Evolutionary conservation across 1,140 invertebrate species (phyloP).

Genomic region (Macrocentrus cingulum): DNA sequence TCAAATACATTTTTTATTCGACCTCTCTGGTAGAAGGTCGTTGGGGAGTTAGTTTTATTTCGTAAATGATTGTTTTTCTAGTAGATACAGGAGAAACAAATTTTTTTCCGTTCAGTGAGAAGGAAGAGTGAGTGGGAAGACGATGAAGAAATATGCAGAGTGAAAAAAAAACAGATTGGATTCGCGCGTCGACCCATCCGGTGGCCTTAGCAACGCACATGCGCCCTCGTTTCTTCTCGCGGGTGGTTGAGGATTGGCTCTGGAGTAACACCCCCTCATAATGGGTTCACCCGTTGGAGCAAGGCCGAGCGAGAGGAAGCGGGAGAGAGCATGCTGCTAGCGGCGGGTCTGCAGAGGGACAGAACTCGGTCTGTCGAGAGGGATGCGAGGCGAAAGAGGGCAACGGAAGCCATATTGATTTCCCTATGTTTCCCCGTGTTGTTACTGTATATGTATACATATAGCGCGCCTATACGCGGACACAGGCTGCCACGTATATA

Average conservation of each 20-base stretch:
- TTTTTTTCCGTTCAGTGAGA: no score
- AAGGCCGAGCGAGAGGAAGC: slow-evolving; percentile 26
- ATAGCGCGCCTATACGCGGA: slow-evolving; percentile 40
- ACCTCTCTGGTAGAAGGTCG: no score
- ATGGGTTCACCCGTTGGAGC: slow-evolving; percentile 59
- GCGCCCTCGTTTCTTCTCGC: slow-evolving; percentile 45
- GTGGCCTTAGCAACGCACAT: slow-evolving; percentile 60
- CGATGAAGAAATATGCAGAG: background rate
- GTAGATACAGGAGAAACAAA: no score
- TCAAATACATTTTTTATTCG: no score
- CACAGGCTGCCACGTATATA: no score
- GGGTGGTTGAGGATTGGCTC: slow-evolving; percentile 58
- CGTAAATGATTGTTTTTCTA: no score
- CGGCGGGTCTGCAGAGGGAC: slow-evolving; percentile 24
- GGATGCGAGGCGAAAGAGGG: slow-evolving; percentile 48
- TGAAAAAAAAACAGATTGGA: slow-evolving; percentile 27
- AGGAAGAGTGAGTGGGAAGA: no score
- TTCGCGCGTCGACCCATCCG: slow-evolving; percentile 51
- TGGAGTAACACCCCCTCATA: slow-evolving; percentile 61
- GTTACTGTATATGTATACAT: slow-evolving; percentile 58
- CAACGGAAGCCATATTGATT: slow-evolving; percentile 61
- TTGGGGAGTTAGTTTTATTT: no score
- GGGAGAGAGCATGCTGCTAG: slow-evolving; percentile 7
- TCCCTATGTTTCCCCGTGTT: slow-evolving; percentile 61
- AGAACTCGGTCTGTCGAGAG: slow-evolving; percentile 25